Evolutionary conservation across 1,140 invertebrate species (phyloP).

Genomic region (Macrobrachium rosenbergii): DNA sequence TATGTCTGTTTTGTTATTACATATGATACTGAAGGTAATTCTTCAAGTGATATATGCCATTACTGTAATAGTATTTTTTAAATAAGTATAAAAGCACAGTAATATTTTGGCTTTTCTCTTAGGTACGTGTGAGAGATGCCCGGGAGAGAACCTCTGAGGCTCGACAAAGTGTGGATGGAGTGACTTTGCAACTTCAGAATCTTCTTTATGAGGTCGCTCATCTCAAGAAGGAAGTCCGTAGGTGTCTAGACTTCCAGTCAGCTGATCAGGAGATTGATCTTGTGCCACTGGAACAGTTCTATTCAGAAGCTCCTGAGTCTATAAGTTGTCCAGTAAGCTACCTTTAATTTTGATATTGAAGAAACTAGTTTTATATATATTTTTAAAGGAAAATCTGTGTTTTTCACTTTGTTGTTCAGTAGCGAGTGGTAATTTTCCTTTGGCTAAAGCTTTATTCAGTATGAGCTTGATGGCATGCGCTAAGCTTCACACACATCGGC

Average conservation of each 20-base stretch:
- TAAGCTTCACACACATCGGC: too few relatives aligned
- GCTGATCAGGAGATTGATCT: constrained; percentile 94
- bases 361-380: constrained; percentile 7
- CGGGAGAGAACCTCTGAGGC: constrained; percentile 72
- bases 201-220: constrained; percentile 95
- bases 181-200: constrained; percentile 92
- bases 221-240: constrained; percentile 92
- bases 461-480: too few relatives aligned
- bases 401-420: too few relatives aligned
- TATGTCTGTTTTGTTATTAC: too few relatives aligned
- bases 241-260: constrained; percentile 93
- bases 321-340: constrained; percentile 79
- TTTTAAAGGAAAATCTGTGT: too few relatives aligned
- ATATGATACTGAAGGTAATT: too few relatives aligned
- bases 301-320: constrained; percentile 81
- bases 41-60: too few relatives aligned
- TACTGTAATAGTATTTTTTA: too few relatives aligned
- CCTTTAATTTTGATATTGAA: constrained; percentile 24
- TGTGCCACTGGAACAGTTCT: constrained; percentile 88
- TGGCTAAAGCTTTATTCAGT: too few relatives aligned
- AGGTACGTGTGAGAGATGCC: constrained; percentile 63
- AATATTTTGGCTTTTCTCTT: neutral
- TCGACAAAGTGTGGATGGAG: constrained; percentile 89
- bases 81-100: too few relatives aligned
- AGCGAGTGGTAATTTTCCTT: too few relatives aligned